Conservation (phyloP, 23 tunicate genomes). For the Phallusia fumigata region DNA sequence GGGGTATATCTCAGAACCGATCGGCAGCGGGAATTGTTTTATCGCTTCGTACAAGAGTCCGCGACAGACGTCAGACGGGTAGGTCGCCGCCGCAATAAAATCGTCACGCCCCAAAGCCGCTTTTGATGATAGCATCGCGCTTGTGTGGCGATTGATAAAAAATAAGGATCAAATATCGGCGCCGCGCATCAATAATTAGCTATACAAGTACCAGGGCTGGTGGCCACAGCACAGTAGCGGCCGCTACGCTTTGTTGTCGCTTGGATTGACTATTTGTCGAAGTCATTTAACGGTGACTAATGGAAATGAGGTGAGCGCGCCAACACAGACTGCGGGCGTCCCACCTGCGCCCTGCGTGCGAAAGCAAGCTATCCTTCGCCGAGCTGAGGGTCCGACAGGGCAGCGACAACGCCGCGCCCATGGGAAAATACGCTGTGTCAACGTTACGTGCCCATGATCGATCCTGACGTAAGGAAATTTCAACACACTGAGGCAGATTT, state of each 20-base stretch:
- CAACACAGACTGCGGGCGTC: not conserved
- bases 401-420: not conserved
- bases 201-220: not conserved
- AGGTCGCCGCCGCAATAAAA: slow-evolving; percentile 20
- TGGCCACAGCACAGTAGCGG: not conserved
- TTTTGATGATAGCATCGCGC: slow-evolving; percentile 9
- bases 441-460: not conserved
- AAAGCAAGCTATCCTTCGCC: not conserved
- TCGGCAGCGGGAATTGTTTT: slow-evolving; percentile 6
- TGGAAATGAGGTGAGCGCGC: not conserved
- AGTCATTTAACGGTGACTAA: slow-evolving; percentile 10
- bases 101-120: slow-evolving; percentile 13
- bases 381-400: not conserved
- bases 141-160: slow-evolving; percentile 8
- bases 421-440: slow-evolving; percentile 9
- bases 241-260: not conserved
- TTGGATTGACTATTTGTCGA: not conserved
- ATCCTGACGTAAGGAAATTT: not conserved
- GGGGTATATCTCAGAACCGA: not conserved
- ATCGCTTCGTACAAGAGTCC: not conserved
- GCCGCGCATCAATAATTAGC: slow-evolving; percentile 7
- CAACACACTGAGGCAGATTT: no score
- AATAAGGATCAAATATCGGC: not conserved
- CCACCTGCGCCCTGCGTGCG: slow-evolving; percentile 5
- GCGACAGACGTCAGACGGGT: not conserved